phyloP scores from a whole-genome alignment of 2,797 vertebrate genomes.

The Sebastes goodei region DNA sequence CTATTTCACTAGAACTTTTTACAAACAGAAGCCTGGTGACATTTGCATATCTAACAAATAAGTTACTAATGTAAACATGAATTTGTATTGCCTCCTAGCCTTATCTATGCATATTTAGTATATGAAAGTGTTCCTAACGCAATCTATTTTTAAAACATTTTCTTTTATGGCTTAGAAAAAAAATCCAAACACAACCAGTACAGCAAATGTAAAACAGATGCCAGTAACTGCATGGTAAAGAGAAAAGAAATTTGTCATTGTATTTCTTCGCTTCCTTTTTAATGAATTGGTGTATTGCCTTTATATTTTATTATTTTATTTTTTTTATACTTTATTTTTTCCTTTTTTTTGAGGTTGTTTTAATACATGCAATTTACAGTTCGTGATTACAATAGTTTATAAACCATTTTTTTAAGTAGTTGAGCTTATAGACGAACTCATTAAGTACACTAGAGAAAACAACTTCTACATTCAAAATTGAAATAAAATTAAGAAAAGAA shows the following conservation, averaged over 20 bases:
- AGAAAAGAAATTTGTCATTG: background rate
- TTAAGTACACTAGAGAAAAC: too few relatives aligned
- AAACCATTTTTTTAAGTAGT: accelerated
- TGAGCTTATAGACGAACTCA: too few relatives aligned
- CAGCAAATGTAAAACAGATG: background rate
- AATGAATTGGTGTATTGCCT: background rate
- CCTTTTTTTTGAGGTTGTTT: too few relatives aligned
- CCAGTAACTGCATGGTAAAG: background rate
- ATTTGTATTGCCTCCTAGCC: background rate
- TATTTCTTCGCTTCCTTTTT: background rate
- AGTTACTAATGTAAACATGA: background rate
- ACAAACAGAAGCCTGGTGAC: background rate
- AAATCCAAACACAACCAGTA: background rate
- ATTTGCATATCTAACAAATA: background rate
- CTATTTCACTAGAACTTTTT: background rate
- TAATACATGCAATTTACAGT: accelerated
- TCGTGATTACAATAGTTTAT: too few relatives aligned
- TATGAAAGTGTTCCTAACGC: background rate
- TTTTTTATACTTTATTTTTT: too few relatives aligned
- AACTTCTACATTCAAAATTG: too few relatives aligned
- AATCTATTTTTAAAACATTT: background rate
- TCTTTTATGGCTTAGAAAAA: background rate
- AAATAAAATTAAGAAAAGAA: too few relatives aligned
- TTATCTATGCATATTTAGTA: background rate
- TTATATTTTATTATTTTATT: background rate